A percentile compares a stretch with the other conserved stretches of the same genome.
These are phyloP conservation scores for Cervus canadensis DNA, from an alignment of 2,113 vertebrate genomes.

Conservation along the genomic window DNA sequence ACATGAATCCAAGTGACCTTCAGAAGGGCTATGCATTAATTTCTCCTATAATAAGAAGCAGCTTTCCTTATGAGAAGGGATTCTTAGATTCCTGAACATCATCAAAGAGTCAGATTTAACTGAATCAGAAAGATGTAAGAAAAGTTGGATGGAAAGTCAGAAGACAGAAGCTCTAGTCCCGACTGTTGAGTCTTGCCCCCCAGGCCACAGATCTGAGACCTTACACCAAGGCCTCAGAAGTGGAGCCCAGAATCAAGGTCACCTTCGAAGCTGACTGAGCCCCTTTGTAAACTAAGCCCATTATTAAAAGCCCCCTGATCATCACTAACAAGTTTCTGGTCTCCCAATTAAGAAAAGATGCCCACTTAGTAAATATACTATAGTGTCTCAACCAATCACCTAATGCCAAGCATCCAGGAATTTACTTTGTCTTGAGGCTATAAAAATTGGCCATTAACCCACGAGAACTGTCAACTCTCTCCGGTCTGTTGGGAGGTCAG, in stretches of 20 bases:
- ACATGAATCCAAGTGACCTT: not conserved
- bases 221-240: not conserved
- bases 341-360: not conserved
- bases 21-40: rapidly evolving
- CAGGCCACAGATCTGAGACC: not conserved
- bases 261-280: not conserved
- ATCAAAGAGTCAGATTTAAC: not conserved
- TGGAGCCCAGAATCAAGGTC: not conserved
- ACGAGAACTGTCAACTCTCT: not conserved
- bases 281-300: not conserved
- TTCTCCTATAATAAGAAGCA: not conserved
- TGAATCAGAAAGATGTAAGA: not conserved
- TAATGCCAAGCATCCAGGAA: not conserved
- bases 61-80: not conserved
- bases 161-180: not conserved
- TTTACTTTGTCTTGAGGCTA: not conserved
- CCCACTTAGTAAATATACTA: not conserved
- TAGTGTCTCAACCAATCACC: not conserved
- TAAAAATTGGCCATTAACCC: not conserved
- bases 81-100: not conserved
- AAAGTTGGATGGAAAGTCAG: not conserved
- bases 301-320: not conserved
- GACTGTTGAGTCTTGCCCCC: rapidly evolving
- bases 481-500: not conserved
- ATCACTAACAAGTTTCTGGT: not conserved